These are phyloP conservation scores for Eutolmus rufibarbis DNA, from an alignment of 2,888 invertebrate genomes.

Conservation along the genomic window DNA sequence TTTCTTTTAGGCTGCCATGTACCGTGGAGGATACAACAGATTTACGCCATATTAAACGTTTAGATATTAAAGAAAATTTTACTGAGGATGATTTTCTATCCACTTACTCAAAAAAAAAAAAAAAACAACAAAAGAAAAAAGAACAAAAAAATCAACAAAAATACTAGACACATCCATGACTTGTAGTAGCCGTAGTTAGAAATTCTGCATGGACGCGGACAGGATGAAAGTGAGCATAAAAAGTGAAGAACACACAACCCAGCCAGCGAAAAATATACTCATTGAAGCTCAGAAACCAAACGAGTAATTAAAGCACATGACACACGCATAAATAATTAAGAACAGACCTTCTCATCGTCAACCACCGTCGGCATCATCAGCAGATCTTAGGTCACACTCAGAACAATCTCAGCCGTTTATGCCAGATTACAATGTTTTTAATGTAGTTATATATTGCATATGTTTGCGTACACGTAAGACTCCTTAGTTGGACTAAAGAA, in stretches of 20 bases:
- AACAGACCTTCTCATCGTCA: constrained; percentile 1
- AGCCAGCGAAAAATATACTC: neutral
- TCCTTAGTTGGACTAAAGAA: constrained; percentile 17
- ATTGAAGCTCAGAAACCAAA: neutral
- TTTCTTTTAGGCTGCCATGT: constrained; percentile 82
- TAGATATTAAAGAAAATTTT: constrained; percentile 41
- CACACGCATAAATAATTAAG: neutral
- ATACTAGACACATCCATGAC: constrained; percentile 34
- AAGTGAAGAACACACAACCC: neutral
- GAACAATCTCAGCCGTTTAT: constrained; percentile 4
- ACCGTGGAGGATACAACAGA: constrained; percentile 93
- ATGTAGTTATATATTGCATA: constrained; percentile 16
- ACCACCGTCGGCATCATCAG: constrained; percentile 11
- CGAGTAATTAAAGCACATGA: neutral
- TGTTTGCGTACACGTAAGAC: constrained; percentile 2
- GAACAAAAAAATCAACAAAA: constrained; percentile 4
- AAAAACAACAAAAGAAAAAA: neutral
- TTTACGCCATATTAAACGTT: constrained; percentile 86
- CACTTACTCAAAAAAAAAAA: constrained; percentile 25
- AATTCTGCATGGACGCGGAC: constrained; percentile 28
- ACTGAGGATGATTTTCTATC: constrained; percentile 29
- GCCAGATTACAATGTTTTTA: constrained; percentile 13
- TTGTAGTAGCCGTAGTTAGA: constrained; percentile 33
- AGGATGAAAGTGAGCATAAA: neutral
- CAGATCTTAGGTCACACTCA: neutral